Base-by-base conservation (phyloP, 2,113 vertebrate genomes). In the Mixornis gularis region DNA sequence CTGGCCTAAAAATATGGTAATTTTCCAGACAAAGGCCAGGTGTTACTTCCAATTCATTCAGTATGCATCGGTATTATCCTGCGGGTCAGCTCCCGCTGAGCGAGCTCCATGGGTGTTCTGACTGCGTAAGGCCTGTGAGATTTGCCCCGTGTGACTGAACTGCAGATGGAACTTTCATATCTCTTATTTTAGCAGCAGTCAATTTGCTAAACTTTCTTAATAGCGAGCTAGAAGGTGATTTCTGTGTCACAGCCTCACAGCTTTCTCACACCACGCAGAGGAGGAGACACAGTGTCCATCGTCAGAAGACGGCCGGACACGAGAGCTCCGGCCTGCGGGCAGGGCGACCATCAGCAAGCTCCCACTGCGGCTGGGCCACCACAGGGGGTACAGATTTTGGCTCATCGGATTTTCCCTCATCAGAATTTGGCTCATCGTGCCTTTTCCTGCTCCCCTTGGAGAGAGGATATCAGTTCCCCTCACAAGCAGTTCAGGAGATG, bases 21-120 rank as follows among this genome's bases (percentile, higher is more conserved):
- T 96, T 96, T 95, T 92, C 86, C 95, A 95, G 92, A 96, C 87
- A 96, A 96, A 96, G 92, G 84, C 89, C 91, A 96, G 96, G 91
- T 96, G 89, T 94, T 92, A 95, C 87, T 96, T 96, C 91, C 87
- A 41, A 96, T 92, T 93, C 84, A 91, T 95, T 92, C 91, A 73
- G 73, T 92, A 93, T 93, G 84, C 84, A 94, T 94, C 87, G 55
- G 84, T 82, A 94, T 96, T 95, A 94, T 94, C 66, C 84, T 55
- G 87, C 13, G 3, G 92, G 94, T 93, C 94, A 96, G 78, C 73
- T 77, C 91, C 94, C 0, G 41, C 91, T 0, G 91, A 20, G 91
- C 1, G 2, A 1, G 7, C 96, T 94, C 95, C 91, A 89, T 96
- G 96, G 91, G 91, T 94, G 95, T 96, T 93, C 94, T 6, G 29